Conservation (phyloP, 2,113 vertebrate species). For the Xyliphius kryptos region DNA sequence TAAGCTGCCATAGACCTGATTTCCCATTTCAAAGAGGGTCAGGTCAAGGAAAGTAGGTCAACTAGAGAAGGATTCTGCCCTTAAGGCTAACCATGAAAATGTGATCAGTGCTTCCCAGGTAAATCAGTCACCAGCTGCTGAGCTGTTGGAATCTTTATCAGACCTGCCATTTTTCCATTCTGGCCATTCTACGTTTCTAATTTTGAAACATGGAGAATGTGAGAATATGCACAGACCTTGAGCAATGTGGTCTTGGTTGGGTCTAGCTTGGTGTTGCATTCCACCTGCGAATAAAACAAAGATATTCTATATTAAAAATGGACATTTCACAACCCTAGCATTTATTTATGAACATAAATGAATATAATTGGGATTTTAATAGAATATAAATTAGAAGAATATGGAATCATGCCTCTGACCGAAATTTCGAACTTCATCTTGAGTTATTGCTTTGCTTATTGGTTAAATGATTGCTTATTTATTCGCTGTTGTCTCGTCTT, state of each 20-base stretch:
- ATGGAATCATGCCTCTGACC: too few species aligned
- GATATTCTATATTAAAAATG: too few species aligned
- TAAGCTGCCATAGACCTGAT: slow-evolving; percentile 19
- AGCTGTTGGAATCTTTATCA: slow-evolving; percentile 61
- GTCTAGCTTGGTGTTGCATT: slow-evolving; percentile 76
- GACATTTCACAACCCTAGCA: too few species aligned
- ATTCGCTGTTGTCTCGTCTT: too few species aligned
- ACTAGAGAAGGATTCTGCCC: slow-evolving; percentile 33
- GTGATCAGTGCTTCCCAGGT: slow-evolving; percentile 40
- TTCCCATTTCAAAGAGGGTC: slow-evolving; percentile 31
- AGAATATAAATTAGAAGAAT: too few species aligned
- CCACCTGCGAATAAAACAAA: slow-evolving; percentile 55
- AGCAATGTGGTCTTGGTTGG: slow-evolving; percentile 73
- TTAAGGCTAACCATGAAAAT: slow-evolving; percentile 8
- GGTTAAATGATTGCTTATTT: too few species aligned
- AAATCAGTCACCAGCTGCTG: slow-evolving; percentile 64
- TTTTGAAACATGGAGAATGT: slow-evolving; percentile 2
- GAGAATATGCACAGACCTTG: slow-evolving; percentile 56
- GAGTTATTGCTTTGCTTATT: too few species aligned
- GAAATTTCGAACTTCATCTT: too few species aligned
- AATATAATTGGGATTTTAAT: too few species aligned
- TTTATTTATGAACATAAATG: too few species aligned
- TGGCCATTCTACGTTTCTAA: slow-evolving; percentile 43
- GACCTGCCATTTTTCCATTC: slow-evolving; percentile 41
- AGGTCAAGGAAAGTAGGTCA: slow-evolving; percentile 55